Percentiles rank a stretch among this genome's conserved stretches.
Evolutionary conservation across 2,797 vertebrate genomes (phyloP).

Genomic region (Neomorphus geoffroyi): DNA sequence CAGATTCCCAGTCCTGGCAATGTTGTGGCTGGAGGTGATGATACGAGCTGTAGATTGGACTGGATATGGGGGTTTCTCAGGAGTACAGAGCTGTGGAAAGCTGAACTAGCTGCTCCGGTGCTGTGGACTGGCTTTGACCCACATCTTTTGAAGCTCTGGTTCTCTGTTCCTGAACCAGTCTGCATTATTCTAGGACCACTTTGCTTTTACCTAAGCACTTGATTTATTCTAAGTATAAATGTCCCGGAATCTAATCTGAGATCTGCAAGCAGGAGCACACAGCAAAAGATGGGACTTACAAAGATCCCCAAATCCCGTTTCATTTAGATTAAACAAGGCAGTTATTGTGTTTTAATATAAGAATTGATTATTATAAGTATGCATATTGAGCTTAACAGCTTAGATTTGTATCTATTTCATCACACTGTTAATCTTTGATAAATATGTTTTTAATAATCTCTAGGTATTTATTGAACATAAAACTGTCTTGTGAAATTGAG

Average conservation of each 20-base stretch:
- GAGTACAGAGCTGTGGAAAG: neutral
- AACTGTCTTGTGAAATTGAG: constrained; percentile 68
- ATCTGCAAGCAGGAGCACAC: neutral
- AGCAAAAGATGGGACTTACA: neutral
- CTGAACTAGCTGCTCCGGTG: neutral
- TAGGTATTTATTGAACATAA: constrained; percentile 77
- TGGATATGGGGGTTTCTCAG: neutral
- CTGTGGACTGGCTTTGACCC: neutral
- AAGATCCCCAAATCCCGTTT: neutral
- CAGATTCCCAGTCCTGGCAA: neutral
- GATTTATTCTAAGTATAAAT: neutral
- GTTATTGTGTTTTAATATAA: constrained; percentile 66
- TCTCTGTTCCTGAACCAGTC: neutral
- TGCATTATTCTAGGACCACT: neutral
- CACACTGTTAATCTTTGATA: constrained; percentile 77
- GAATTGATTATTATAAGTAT: constrained; percentile 74
- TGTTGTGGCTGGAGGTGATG: neutral
- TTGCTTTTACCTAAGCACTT: neutral
- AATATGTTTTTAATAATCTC: constrained; percentile 82
- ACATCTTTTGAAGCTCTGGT: neutral
- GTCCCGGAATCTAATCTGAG: constrained; percentile 26
- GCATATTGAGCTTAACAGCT: constrained; percentile 68
- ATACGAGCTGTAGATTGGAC: neutral
- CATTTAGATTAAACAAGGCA: constrained; percentile 65
- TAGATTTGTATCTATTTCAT: constrained; percentile 76